Conservation (phyloP, 2,113 vertebrate species). For the Nothobranchius furzeri region DNA sequence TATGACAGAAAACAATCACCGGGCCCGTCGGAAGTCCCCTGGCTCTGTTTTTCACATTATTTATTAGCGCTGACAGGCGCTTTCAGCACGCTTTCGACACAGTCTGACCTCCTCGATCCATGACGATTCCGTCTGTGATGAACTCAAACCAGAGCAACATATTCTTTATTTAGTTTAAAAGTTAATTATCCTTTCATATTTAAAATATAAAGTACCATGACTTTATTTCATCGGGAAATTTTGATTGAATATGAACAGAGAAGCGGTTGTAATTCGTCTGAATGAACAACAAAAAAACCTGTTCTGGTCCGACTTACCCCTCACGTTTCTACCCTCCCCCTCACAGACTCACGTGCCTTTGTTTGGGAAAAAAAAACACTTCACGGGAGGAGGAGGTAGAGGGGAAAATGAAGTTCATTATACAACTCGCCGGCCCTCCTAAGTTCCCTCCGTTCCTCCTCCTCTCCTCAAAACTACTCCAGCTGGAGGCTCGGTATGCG, state of each 20-base stretch:
- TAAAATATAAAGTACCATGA: too few relatives aligned
- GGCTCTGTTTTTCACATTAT: background rate
- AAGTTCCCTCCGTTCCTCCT: constrained; percentile 22
- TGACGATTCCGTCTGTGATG: too few relatives aligned
- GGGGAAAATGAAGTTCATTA: constrained; percentile 67
- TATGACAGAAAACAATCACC: background rate
- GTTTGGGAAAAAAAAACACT: background rate
- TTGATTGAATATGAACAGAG: too few relatives aligned
- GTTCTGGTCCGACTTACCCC: background rate
- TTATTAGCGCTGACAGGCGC: background rate
- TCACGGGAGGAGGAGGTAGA: constrained; percentile 27
- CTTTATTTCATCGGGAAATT: too few relatives aligned
- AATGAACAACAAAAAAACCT: too few relatives aligned
- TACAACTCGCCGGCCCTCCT: constrained; percentile 44
- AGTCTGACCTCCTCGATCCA: too few relatives aligned
- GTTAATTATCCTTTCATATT: too few relatives aligned
- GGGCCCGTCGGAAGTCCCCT: too few relatives aligned
- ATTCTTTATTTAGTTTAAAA: too few relatives aligned
- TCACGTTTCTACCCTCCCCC: constrained; percentile 22
- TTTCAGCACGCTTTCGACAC: too few relatives aligned
- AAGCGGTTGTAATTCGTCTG: too few relatives aligned
- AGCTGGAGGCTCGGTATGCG: constrained; percentile 55
- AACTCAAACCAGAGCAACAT: too few relatives aligned
- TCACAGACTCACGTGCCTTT: constrained; percentile 4
- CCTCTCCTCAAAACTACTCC: constrained; percentile 47